Base-by-base conservation (phyloP, 2,797 vertebrate species). In the Brotula barbata region DNA sequence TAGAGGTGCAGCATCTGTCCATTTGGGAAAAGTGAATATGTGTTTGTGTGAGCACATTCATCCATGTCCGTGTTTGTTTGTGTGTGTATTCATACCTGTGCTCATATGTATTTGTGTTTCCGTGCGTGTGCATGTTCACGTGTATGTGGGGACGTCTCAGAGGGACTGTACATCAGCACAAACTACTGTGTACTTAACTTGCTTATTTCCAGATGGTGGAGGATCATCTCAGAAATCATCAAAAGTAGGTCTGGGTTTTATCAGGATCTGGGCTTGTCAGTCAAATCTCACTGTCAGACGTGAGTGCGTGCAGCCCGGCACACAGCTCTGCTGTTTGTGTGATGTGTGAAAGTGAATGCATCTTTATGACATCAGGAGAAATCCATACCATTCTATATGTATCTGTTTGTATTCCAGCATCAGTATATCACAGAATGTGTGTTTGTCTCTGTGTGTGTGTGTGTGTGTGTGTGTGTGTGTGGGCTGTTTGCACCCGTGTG, bases 1-100 rank as follows among this genome's bases (percentile, higher is more conserved):
- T 88, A 83, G 89, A 92, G 90, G 88, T 85, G 84, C 88, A 87
- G 87, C 91, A 92, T 92, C 92, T 92, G 92, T 85, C 87, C 84
- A 81, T 86, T 81, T 88, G 64, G 80, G 71, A 73, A 69, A 73
- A 75, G 80, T 54, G 75, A 75, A 71, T 83, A 67, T 73, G 73
- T 64, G 73, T 74, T 55, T 82, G 77, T 72, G 80, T 68, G 73
- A 73, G 73, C 50, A 63, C 51, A 63, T 64, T 68, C 64, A 76
- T 3, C 15, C 45, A 2, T 75, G 68, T 66, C 53, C 22, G 16
- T 39, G 72, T 50, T 58, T 42, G 50, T 45, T 21, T 55, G 43
- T 33, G 39, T 34, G 39, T 54, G 55, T 44, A 11, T 40, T 21
- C 25, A 13, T 49, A 33, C 10, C 7, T 9, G 28, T 34, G 28